Percentiles rank a stretch among this genome's conserved stretches.
Conservation (phyloP, 2,113 vertebrate genomes). For the Pseudonaja textilis region DNA sequence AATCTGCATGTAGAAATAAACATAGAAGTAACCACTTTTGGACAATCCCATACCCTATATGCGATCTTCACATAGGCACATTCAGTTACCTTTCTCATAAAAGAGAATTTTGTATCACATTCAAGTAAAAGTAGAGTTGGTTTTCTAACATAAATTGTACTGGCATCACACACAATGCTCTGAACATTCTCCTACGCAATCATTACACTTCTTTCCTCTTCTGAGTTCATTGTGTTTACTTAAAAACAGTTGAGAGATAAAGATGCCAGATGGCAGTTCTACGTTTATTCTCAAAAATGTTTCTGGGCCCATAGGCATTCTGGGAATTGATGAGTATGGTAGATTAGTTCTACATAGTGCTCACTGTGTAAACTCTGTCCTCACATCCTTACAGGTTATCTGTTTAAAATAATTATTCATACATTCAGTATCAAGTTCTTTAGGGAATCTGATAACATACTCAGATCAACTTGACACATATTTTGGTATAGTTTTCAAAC, state of each 20-base stretch:
- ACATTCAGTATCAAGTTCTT: neutral
- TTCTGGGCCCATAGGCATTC: neutral
- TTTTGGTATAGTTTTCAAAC: neutral
- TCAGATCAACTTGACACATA: neutral
- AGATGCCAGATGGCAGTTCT: neutral
- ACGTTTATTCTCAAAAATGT: neutral
- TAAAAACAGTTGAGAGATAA: neutral
- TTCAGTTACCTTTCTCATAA: no score
- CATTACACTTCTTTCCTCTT: neutral
- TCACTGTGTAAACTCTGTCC: neutral
- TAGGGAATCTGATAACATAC: neutral
- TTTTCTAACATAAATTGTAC: neutral
- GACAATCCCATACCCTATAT: neutral
- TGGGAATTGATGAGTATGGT: neutral
- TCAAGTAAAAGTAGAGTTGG: neutral
- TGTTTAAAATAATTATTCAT: neutral
- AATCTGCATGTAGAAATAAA: neutral
- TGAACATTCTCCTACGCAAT: neutral
- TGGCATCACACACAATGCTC: neutral
- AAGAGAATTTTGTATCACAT: neutral
- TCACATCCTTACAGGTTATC: neutral
- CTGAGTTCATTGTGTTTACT: neutral
- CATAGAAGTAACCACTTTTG: neutral
- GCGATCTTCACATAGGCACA: neutral
- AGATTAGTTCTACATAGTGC: neutral